A percentile compares a stretch with the other conserved stretches of the same genome.
Conservation (phyloP, 2,888 invertebrate species). For the Fragum fragum region DNA sequence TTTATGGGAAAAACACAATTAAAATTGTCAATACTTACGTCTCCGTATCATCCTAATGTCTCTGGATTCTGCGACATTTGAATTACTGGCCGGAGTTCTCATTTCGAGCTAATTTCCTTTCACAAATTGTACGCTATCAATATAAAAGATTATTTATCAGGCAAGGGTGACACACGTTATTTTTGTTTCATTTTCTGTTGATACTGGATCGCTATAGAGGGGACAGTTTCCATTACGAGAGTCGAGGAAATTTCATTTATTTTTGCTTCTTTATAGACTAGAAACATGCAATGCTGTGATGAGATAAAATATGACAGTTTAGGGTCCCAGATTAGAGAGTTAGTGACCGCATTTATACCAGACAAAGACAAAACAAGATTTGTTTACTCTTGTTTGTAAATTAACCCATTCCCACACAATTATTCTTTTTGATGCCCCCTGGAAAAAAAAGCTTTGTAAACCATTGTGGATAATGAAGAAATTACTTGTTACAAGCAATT, state of each 20-base stretch:
- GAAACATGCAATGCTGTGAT: constrained; percentile 13
- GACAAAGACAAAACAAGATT: too few species aligned
- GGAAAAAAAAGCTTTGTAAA: too few species aligned
- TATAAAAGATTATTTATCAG: constrained; percentile 64
- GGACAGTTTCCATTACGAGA: constrained; percentile 54
- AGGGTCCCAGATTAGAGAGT: not conserved
- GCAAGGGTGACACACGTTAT: constrained; percentile 64
- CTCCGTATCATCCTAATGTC: constrained; percentile 55
- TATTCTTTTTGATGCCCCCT: too few species aligned
- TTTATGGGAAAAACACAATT: constrained; percentile 64
- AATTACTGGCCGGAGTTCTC: constrained; percentile 60
- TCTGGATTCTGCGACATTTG: constrained; percentile 58
- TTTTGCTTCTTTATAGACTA: constrained; percentile 48
- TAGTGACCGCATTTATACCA: not conserved
- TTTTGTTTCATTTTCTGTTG: constrained; percentile 58
- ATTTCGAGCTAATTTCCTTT: constrained; percentile 61
- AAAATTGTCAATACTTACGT: constrained; percentile 70
- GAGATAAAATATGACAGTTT: constrained; percentile 8
- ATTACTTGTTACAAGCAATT: too few species aligned
- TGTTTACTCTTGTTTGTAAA: too few species aligned
- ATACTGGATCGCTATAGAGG: constrained; percentile 44
- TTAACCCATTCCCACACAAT: too few species aligned
- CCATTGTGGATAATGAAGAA: too few species aligned
- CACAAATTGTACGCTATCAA: constrained; percentile 61
- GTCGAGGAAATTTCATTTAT: constrained; percentile 62